Conservation (phyloP, 1,140 invertebrate genomes). For the Aphelenchoides avenae region DNA sequence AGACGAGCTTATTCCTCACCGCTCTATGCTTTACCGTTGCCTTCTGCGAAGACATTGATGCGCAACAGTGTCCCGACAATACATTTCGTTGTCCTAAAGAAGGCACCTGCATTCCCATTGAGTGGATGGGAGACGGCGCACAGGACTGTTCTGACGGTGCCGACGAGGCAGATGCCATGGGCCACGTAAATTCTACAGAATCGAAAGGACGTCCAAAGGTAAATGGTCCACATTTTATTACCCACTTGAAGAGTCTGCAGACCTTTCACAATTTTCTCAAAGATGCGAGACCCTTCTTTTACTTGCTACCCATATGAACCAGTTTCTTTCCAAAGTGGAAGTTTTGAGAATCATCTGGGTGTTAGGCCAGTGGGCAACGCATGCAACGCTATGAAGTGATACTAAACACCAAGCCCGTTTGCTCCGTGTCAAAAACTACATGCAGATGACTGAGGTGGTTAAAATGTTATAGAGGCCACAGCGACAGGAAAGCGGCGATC, state of each 20-base stretch:
- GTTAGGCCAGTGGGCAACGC: no score
- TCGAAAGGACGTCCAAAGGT: slow-evolving; percentile 8
- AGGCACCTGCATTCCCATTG: slow-evolving; percentile 74
- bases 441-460: no score
- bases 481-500: no score
- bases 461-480: no score
- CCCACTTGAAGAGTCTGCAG: neutral
- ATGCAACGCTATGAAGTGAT: no score
- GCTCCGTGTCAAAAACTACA: no score
- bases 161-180: slow-evolving; percentile 68
- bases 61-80: neutral
- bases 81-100: slow-evolving; percentile 26
- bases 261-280: neutral
- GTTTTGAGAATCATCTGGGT: no score
- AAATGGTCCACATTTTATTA: neutral
- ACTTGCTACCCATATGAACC: no score
- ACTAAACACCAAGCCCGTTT: no score
- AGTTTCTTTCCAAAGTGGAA: no score
- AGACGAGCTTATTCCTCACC: neutral
- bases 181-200: neutral
- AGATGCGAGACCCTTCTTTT: neutral
- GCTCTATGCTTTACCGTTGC: neutral
- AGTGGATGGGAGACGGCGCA: slow-evolving; percentile 89
- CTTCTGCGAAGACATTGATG: neutral
- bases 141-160: slow-evolving; percentile 84